Conservation (phyloP, 1,140 invertebrate species). For the Anastrepha ludens region DNA sequence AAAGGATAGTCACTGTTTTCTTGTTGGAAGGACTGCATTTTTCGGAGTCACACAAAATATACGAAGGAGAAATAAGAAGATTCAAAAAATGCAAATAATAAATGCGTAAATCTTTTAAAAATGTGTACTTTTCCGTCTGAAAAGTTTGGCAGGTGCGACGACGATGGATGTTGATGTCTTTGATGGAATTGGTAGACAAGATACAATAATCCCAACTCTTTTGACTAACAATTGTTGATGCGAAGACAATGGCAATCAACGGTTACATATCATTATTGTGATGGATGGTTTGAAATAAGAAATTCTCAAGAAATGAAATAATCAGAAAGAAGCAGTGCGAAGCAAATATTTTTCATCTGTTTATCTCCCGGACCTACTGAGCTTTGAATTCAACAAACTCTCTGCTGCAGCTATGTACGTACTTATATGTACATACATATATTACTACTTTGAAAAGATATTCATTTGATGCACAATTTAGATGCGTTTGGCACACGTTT, state of each 20-base stretch:
- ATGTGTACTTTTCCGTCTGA: conserved; percentile 64
- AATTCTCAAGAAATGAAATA: neutral
- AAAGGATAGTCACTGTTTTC: conserved; percentile 50
- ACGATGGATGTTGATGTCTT: neutral
- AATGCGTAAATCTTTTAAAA: conserved; percentile 73
- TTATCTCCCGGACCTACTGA: no score
- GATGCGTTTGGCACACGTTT: no score
- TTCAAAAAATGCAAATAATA: conserved; percentile 72
- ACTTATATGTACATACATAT: no score
- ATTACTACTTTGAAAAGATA: no score
- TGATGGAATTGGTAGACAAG: neutral
- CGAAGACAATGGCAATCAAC: conserved; percentile 5
- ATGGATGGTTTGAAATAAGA: neutral
- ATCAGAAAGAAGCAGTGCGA: no score
- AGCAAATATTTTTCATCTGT: no score
- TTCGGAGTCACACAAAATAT: neutral
- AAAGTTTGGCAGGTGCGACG: conserved; percentile 69
- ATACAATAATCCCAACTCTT: neutral
- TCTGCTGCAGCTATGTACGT: no score
- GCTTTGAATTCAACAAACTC: no score
- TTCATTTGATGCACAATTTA: no score
- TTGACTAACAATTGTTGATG: conserved; percentile 2
- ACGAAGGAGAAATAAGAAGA: conserved; percentile 1
- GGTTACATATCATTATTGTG: neutral
- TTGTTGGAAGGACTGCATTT: conserved; percentile 43